These are phyloP conservation scores for Cotesia glomerata DNA, from an alignment of 1,140 invertebrate species.

Conservation along the genomic window DNA sequence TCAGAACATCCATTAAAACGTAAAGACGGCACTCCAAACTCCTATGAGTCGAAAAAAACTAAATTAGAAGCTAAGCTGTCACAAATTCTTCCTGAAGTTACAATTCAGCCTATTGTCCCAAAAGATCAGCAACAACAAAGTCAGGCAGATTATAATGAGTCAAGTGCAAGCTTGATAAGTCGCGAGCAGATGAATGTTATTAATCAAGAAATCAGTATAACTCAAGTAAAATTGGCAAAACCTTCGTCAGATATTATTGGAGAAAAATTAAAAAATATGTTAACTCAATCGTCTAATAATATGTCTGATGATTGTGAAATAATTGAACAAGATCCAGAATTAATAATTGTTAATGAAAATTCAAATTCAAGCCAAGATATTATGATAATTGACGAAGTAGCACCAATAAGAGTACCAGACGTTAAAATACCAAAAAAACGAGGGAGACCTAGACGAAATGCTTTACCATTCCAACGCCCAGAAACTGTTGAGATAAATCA, in stretches of 20 bases:
- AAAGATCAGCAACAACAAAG: constrained; percentile 42
- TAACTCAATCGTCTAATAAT: constrained; percentile 37
- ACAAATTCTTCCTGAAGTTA: constrained; percentile 56
- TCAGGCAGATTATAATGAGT: constrained; percentile 23
- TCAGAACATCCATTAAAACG: constrained; percentile 46
- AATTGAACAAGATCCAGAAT: constrained; percentile 57
- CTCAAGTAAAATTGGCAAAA: constrained; percentile 45
- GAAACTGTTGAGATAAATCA: constrained; percentile 27
- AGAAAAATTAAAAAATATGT: constrained; percentile 50
- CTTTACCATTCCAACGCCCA: constrained; percentile 32
- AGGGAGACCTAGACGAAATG: constrained; percentile 55
- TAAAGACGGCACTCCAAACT: constrained; percentile 52
- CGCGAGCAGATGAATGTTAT: constrained; percentile 58
- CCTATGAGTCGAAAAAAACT: constrained; percentile 53
- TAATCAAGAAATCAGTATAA: constrained; percentile 59
- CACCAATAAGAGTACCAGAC: constrained; percentile 42
- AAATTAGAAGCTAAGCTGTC: constrained; percentile 55
- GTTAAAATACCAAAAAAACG: constrained; percentile 55
- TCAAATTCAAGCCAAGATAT: constrained; percentile 62
- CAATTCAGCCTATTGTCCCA: constrained; percentile 52
- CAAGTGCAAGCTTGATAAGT: constrained; percentile 51
- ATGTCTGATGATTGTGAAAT: constrained; percentile 54
- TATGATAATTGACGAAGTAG: constrained; percentile 60
- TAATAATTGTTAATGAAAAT: constrained; percentile 61
- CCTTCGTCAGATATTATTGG: constrained; percentile 35